Evolutionary conservation across 2,113 vertebrate genomes (phyloP).

Genomic region (Hemicordylus capensis): DNA sequence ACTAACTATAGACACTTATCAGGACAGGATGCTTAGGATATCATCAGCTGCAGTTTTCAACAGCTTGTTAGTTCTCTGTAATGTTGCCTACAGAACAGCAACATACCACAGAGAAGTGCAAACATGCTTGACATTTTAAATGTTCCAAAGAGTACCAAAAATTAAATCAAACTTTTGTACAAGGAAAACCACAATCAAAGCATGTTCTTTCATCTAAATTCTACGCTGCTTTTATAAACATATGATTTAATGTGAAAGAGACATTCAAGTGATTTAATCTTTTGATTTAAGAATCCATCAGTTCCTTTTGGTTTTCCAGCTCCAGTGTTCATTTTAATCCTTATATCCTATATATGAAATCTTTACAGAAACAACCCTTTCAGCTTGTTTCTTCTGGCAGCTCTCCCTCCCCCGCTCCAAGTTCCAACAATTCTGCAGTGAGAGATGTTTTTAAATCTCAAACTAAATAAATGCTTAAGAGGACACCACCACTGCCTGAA

Average conservation of each 20-base stretch:
- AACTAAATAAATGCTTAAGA: neutral
- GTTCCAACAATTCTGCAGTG: neutral
- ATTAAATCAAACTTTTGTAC: neutral
- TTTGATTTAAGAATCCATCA: neutral
- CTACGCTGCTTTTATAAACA: neutral
- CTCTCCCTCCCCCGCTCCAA: neutral
- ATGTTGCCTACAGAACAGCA: constrained; percentile 6
- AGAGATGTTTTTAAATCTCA: neutral
- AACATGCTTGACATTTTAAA: constrained; percentile 27
- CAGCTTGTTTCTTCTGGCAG: fast-evolving
- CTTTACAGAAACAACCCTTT: neutral
- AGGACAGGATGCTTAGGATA: fast-evolving
- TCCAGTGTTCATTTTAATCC: constrained; percentile 7
- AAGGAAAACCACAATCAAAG: fast-evolving
- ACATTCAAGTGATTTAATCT: neutral
- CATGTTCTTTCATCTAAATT: neutral
- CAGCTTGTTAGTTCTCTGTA: neutral
- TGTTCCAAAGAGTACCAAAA: neutral
- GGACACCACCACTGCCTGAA: fast-evolving
- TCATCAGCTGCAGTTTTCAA: neutral
- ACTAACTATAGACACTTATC: neutral
- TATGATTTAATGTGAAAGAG: neutral
- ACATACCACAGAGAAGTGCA: neutral
- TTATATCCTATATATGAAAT: constrained; percentile 5
- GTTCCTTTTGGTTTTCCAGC: neutral